phyloP scores from a whole-genome alignment of 2,888 invertebrate species.

The Cenopis cana region DNA sequence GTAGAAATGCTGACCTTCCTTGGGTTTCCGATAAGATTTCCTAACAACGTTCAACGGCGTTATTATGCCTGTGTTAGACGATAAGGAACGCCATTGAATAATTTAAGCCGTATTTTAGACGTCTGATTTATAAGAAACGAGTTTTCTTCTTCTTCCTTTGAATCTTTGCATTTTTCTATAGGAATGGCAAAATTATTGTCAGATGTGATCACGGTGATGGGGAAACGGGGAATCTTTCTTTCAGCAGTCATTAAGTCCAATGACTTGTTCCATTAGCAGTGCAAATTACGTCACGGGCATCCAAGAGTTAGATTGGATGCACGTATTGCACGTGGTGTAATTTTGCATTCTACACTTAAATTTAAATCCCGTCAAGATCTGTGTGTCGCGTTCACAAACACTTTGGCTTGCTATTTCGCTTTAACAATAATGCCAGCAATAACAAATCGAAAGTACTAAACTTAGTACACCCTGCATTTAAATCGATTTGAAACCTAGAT shows the following conservation, averaged over 20 bases:
- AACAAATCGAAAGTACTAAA: constrained; percentile 8
- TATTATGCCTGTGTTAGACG: constrained; percentile 35
- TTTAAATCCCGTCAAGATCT: background rate
- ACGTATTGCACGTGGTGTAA: background rate
- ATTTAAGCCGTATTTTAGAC: background rate
- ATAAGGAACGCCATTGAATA: constrained; percentile 1
- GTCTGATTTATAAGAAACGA: background rate
- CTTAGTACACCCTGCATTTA: constrained; percentile 5
- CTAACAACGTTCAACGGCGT: constrained; percentile 11
- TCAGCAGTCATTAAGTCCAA: background rate
- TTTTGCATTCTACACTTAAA: background rate
- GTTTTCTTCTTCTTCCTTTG: background rate
- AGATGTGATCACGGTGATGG: background rate
- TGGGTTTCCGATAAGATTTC: constrained; percentile 13
- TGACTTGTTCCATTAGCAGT: background rate
- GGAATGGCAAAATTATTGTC: background rate
- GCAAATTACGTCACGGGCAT: background rate
- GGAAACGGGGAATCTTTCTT: background rate
- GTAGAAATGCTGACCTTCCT: constrained; percentile 30
- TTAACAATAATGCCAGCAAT: background rate
- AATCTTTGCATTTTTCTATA: background rate
- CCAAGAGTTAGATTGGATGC: background rate
- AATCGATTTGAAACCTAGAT: constrained; percentile 21
- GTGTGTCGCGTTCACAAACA: background rate
- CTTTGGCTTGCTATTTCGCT: background rate